Evolutionary conservation across 1,140 invertebrate species (phyloP), one percentile per base, ranked within the genome.

Genomic region (Ridgeia piscesae): DNA sequence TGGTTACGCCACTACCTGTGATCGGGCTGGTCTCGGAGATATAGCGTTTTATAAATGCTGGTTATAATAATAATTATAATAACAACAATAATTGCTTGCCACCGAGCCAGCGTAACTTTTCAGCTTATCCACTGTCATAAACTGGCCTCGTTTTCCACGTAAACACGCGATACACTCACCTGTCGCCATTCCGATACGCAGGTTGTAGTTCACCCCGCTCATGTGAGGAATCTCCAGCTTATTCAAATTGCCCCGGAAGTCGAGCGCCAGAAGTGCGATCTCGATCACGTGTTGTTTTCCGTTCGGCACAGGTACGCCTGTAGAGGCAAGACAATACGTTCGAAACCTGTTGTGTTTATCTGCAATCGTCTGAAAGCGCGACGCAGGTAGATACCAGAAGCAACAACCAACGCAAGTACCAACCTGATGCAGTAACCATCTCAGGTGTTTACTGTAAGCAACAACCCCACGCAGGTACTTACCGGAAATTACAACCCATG

Each of bases 181-280:
- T 88, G 97, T 97, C 95, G 98, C 98, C 89, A 98, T 96, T 27
- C 98, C 98, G 94, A 98, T 98, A 93, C 98, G 96, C 89, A 98
- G 96, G 93, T 97, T 96, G 33, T 98, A 96, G 89, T 98, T 98
- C 35, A 98, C 97, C 92, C 96, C 97, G 1, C 98, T 98, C 93
- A 98, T 96, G 96, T 98, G 98, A 91, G 97, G 97, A 90, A 98
- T 97, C 94, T 98, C 97, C 95, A 99, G 98, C 93, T 97, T 97
- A 89, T 97, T 98, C 95, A 98, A 98, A 94, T 98, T 97, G 95
- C 98, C 97, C 21, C 98, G 96, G 92, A 99, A 95, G 96, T 98
- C 98, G 92, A 98, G 96, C 0, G 98, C 98, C 98, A 98, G 98
- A 21, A 97, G 98, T 0, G 98, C 98, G 91, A 99, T 97, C 95